Base-by-base conservation (phyloP, 2,797 vertebrate genomes). In the Caiman crocodilus region DNA sequence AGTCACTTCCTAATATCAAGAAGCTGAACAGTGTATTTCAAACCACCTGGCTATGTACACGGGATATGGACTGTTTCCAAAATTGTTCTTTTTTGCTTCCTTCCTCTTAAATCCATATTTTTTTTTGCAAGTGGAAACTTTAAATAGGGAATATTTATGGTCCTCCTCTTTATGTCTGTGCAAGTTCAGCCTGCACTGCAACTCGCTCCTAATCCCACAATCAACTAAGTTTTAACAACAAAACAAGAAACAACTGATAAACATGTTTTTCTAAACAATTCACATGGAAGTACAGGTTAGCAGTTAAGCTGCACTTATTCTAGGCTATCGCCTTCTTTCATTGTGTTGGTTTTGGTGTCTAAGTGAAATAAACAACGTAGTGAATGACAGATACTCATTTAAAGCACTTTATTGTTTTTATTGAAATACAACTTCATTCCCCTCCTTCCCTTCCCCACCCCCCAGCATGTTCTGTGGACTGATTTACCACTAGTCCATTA, bases 361-460 rank as follows among this genome's bases (percentile, higher is more conserved):
- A 90, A 58, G 32, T 84, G 85, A 95, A 88, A 84, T 28, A 92
- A 94, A 87, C 85, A 90, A 85, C 32, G 23, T 85, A 94, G 91
- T 93, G 88, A 94, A 87, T 78, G 93, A 92, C 65, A 95, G 88
- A 95, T 63, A 21, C 81, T 95, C 83, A 76, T 95, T 61, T 79
- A 92, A 96, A 98, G 97, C 97, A 98, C 97, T 97, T 98, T 97
- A 97, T 94, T 74, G 86, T 96, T 96, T 90, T 94, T 90, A 88
- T 82, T 87, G 95, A 97, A 95, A 84, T 88, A 84, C 82, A 93
- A 78, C 80, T 96, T 96, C n/a, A 25, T 85, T 91, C 89, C 14
- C 88, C 73, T 93, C 59, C 17, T 67, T 35, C n/a, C n/a, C n/a
- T 35, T 35, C 35, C 94, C 93, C 92, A 79, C 83, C 87, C 92